Evolutionary conservation across 2,113 vertebrate genomes (phyloP).

Genomic region (Osmerus mordax): DNA sequence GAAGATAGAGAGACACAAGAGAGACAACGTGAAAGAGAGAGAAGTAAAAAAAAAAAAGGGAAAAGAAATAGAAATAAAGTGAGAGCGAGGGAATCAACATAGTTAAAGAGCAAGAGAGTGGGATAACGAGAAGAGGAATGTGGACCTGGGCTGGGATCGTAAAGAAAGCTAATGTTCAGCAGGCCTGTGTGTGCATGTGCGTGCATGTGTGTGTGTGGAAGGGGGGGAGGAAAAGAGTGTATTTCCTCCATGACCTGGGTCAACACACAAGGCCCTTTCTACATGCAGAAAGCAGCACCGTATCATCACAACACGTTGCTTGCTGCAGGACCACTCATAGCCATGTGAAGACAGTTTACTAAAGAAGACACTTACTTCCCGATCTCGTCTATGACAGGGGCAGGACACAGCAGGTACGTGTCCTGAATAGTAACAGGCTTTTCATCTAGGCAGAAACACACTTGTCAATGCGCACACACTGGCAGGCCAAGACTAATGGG

Average conservation of each 20-base stretch:
- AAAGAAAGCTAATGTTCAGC: slow-evolving; percentile 55
- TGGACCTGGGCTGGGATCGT: slow-evolving; percentile 39
- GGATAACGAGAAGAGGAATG: slow-evolving; percentile 46
- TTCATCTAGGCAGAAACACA: slow-evolving; percentile 66
- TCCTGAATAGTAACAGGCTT: slow-evolving; percentile 74
- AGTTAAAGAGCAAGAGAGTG: too few relatives aligned
- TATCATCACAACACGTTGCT: neutral
- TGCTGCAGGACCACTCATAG: too few relatives aligned
- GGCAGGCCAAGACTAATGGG: too few relatives aligned
- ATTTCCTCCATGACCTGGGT: neutral
- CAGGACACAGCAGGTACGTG: slow-evolving; percentile 81
- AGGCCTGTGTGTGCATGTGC: slow-evolving; percentile 30
- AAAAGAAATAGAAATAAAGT: neutral
- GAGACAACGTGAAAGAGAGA: too few relatives aligned
- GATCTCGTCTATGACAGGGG: slow-evolving; percentile 77
- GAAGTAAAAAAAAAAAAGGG: too few relatives aligned
- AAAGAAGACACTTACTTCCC: slow-evolving; percentile 78
- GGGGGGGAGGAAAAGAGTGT: neutral
- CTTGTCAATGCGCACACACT: neutral
- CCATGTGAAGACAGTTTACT: too few relatives aligned
- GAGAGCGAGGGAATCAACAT: slow-evolving; percentile 17
- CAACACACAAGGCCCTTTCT: neutral
- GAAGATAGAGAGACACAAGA: too few relatives aligned
- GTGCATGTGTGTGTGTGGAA: neutral
- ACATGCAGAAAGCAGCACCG: neutral